Percentiles rank a stretch among this genome's conserved stretches.
These are phyloP conservation scores for Triops cancriformis DNA, from an alignment of 1,140 invertebrate genomes.

Conservation along the genomic window DNA sequence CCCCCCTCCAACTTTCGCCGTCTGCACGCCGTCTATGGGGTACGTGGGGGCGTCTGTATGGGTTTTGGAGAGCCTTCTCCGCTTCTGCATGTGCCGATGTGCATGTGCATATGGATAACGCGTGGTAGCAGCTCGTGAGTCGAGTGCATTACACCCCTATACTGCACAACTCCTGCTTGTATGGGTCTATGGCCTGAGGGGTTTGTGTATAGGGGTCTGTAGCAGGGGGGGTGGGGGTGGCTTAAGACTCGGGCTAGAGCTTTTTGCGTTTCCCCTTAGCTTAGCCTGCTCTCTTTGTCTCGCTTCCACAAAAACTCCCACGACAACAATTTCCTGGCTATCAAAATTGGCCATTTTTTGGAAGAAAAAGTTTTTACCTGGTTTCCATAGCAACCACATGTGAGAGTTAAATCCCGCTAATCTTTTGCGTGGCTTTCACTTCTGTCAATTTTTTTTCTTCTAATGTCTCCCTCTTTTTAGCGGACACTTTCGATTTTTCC, in stretches of 20 bases:
- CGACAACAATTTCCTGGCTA: background rate
- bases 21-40: background rate
- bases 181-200: background rate
- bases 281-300: background rate
- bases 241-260: background rate
- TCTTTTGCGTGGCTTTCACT: background rate
- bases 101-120: background rate
- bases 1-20: background rate
- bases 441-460: background rate
- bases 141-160: background rate
- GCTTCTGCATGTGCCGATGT: background rate
- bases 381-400: slow-evolving; percentile 13
- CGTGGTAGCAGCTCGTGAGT: background rate
- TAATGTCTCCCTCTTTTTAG: background rate
- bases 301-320: background rate
- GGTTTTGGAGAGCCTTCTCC: background rate
- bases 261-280: background rate
- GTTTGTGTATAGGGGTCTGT: background rate
- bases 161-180: background rate
- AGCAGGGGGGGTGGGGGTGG: background rate
- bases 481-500: background rate
- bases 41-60: background rate
- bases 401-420: background rate
- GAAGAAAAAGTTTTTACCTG: background rate
- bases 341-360: too few relatives aligned